Evolutionary conservation across 2,113 vertebrate genomes (phyloP), one percentile per base, ranked within the genome.

Genomic region (Bujurquina vittata): DNA sequence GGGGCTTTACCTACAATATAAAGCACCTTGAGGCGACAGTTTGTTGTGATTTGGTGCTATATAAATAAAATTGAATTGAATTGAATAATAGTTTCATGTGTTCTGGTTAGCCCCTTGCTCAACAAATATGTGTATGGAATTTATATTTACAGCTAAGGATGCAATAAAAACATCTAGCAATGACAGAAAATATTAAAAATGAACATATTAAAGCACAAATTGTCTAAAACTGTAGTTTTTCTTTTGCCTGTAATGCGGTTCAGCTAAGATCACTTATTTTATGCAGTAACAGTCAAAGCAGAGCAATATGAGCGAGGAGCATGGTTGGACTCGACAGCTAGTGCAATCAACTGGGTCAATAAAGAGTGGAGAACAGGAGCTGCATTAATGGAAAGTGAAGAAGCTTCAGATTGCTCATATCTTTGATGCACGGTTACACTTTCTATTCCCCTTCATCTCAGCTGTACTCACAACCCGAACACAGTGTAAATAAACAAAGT

Each of bases 401-500:
- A 77, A 6, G 61, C 81, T 40, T 84, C 77, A 54, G 73, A 84
- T 52, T 86, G 57, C 23, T 22, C 35, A 5, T 65, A 12, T 78
- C 76, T 82, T 80, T 85, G 81, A 85, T 83, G 80, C 80, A 62
- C 81, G 11, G 79, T 88, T 85, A 79, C 37, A 9, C 84, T 77
- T 83, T 83, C 60, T 74, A 62, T 73, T 82, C 77, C 74, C 87
- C 57, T 85, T 90, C 84, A 82, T 90, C 86, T 92, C 80, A 88
- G 85, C 87, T 90, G 80, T 80, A 35, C 75, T 88, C 86, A 73
- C 85, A 93, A 37, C 83, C 86, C 79, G 33, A 81, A 84, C 86
- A 74, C 89, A 60, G 77, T 81, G 84, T 90, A 86, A 94, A 92
- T 85, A 93, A 93, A 90, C 89, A 93, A 86, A 88, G 87, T 87